Evolutionary conservation across 2,113 vertebrate genomes (phyloP).

Genomic region (Lynx canadensis): DNA sequence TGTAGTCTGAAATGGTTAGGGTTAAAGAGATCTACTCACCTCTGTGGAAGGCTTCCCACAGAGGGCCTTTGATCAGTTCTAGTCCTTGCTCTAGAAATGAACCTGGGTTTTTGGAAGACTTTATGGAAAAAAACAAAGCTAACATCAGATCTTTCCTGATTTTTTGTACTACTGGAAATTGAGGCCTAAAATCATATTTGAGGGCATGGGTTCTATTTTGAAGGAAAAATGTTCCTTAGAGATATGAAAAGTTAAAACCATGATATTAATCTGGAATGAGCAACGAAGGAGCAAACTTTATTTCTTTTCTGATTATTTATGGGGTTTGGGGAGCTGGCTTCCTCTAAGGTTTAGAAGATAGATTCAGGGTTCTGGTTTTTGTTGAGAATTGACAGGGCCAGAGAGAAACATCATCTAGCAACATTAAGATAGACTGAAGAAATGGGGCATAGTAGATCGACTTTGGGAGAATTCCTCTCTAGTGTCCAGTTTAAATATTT

Average conservation of each 20-base stretch:
- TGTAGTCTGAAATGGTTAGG: not conserved
- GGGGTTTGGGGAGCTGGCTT: not conserved
- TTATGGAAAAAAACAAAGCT: not conserved
- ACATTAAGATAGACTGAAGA: not conserved
- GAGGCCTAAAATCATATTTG: not conserved
- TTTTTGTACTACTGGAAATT: not conserved
- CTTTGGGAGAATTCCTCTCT: not conserved
- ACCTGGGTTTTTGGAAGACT: not conserved
- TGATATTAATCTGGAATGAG: not conserved
- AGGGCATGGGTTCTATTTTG: not conserved
- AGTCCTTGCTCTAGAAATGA: not conserved
- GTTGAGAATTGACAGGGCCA: not conserved
- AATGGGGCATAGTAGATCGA: not conserved
- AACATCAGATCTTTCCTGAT: not conserved
- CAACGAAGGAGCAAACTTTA: not conserved
- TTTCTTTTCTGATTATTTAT: not conserved
- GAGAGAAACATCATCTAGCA: not conserved
- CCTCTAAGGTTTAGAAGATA: not conserved
- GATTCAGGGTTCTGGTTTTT: not conserved
- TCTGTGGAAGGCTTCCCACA: not conserved
- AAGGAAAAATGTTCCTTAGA: not conserved
- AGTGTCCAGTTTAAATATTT: not conserved
- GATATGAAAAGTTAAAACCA: not conserved
- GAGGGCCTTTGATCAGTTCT: no score
- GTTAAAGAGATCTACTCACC: not conserved